A percentile compares a stretch with the other conserved stretches of the same genome.
phyloP scores from a whole-genome alignment of 2,113 vertebrate species.

The Hystrix cristata region DNA sequence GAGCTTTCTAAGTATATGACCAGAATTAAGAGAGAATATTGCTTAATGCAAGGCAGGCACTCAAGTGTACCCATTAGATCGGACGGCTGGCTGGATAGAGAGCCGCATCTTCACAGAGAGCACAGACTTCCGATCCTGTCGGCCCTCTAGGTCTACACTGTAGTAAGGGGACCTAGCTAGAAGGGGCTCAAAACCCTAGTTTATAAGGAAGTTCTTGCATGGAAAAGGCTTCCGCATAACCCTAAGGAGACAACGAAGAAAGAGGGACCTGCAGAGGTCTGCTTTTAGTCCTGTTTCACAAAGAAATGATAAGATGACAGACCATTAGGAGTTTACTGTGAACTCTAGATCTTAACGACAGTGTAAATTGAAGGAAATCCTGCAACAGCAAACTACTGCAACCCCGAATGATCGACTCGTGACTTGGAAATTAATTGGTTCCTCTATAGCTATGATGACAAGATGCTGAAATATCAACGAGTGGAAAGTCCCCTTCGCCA shows the following conservation, averaged over 20 bases:
- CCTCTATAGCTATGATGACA: neutral
- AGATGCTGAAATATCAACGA: neutral
- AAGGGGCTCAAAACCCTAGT: neutral
- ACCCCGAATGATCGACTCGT: neutral
- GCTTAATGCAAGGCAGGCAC: no score
- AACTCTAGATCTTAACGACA: neutral
- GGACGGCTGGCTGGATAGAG: no score
- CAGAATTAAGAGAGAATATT: neutral
- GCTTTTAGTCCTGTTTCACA: neutral
- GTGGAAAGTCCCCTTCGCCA: neutral
- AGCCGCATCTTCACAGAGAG: accelerated
- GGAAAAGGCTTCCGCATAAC: neutral
- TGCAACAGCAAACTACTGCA: neutral
- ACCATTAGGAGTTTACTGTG: neutral
- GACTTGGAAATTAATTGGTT: neutral
- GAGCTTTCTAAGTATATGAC: neutral
- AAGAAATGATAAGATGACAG: neutral
- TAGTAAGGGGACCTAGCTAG: neutral
- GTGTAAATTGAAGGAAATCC: neutral
- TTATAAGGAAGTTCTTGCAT: neutral
- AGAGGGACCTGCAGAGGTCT: neutral
- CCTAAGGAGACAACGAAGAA: neutral
- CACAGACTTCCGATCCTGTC: neutral
- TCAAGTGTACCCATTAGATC: neutral
- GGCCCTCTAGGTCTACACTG: neutral